Conservation (phyloP, 2,113 vertebrate genomes). For the Strix aluco region DNA sequence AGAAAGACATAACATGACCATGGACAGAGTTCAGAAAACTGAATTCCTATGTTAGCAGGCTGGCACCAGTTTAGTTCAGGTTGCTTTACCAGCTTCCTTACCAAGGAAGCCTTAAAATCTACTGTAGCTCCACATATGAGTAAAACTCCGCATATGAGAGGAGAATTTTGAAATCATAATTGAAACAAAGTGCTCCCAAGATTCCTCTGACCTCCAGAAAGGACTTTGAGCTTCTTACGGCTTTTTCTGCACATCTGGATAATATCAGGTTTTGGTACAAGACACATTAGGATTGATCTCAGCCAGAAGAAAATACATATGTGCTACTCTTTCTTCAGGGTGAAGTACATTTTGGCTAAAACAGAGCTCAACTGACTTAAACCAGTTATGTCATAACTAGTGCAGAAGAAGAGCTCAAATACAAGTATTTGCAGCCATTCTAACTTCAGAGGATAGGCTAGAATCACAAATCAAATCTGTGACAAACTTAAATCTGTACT, state of each 20-base stretch:
- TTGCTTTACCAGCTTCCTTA: not conserved
- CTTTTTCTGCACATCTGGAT: not conserved
- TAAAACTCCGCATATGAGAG: not conserved
- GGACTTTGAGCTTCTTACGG: not conserved
- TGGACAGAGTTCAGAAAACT: not conserved
- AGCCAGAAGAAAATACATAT: not conserved
- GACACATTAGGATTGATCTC: not conserved
- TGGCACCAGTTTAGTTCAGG: not conserved
- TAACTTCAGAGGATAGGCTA: not conserved
- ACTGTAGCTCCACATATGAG: not conserved
- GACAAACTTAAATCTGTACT: not conserved
- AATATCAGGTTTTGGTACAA: not conserved
- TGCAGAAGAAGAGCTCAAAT: not conserved
- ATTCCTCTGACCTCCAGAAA: not conserved
- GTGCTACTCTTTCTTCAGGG: not conserved
- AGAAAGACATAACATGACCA: not conserved
- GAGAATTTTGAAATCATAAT: not conserved
- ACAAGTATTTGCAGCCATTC: not conserved
- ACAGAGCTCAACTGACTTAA: not conserved
- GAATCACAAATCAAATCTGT: not conserved
- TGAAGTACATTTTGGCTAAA: not conserved
- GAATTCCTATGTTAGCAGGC: not conserved
- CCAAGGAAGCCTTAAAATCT: not conserved
- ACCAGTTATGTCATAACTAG: not conserved
- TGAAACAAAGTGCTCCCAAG: not conserved